Conservation (phyloP, 2,888 invertebrate species). For the Eupithecia subfuscata region DNA sequence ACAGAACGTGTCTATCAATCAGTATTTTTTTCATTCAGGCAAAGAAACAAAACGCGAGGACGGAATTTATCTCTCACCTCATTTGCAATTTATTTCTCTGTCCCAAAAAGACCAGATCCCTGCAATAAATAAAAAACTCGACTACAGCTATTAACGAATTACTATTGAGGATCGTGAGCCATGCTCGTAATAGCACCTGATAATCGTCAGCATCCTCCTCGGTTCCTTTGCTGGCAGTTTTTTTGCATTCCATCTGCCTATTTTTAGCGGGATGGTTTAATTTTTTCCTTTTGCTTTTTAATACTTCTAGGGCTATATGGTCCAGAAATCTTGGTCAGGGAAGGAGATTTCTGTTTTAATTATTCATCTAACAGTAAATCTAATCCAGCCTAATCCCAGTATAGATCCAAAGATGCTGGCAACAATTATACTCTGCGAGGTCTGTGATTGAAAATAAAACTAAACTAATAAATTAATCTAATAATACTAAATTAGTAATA, state of each 20-base stretch:
- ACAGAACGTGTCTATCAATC: no score
- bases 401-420: neutral
- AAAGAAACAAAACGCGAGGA: no score
- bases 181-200: conserved; percentile 60
- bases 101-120: conserved; percentile 8
- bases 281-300: conserved; percentile 7
- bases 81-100: neutral
- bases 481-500: no score
- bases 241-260: conserved; percentile 56
- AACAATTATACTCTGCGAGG: neutral
- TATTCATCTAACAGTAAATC: neutral
- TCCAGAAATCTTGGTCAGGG: neutral
- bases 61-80: neutral
- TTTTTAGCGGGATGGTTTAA: conserved; percentile 46
- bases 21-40: no score
- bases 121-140: conserved; percentile 24
- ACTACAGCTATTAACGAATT: conserved; percentile 35
- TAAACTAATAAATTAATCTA: neutral
- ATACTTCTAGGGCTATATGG: neutral
- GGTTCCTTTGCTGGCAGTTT: conserved; percentile 59
- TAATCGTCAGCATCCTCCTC: conserved; percentile 75
- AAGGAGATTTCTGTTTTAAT: neutral
- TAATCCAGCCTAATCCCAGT: neutral
- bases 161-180: conserved; percentile 33
- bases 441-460: no score